Evolutionary conservation across 2,797 vertebrate species (phyloP).

Genomic region (Micromesistius poutassou): DNA sequence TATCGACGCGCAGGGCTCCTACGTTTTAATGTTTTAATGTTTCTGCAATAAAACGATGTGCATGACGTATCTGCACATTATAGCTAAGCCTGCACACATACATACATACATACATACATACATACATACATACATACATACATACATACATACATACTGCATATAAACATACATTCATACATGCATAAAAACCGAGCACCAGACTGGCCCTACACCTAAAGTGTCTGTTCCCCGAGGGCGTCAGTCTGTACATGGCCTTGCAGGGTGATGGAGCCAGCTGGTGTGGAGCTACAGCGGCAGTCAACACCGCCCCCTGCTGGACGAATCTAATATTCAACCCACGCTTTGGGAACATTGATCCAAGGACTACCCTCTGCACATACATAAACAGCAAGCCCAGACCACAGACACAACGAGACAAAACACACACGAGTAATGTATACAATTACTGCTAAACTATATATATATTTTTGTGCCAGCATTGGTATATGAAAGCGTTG

Average conservation of each 20-base stretch:
- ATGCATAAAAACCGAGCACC: background rate
- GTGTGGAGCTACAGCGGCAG: background rate
- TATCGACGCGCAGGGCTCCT: no score
- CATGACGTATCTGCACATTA: background rate
- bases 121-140: no score
- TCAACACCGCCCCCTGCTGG: background rate
- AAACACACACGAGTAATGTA: background rate
- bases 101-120: background rate
- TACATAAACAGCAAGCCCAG: no score
- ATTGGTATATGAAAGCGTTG: background rate
- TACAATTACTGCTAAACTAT: background rate
- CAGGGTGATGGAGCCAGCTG: background rate
- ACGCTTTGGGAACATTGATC: no score
- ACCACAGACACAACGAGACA: no score
- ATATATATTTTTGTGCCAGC: background rate
- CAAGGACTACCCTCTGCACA: no score
- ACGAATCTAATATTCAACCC: background rate
- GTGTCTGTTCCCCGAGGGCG: background rate
- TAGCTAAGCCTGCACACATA: background rate
- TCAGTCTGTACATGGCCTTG: no score
- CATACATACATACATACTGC: no score
- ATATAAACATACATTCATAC: background rate
- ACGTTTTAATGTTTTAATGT: no score
- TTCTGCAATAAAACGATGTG: no score
- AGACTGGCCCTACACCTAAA: background rate